phyloP scores from a whole-genome alignment of 2,888 invertebrate species.

The Tiphia femorata region DNA sequence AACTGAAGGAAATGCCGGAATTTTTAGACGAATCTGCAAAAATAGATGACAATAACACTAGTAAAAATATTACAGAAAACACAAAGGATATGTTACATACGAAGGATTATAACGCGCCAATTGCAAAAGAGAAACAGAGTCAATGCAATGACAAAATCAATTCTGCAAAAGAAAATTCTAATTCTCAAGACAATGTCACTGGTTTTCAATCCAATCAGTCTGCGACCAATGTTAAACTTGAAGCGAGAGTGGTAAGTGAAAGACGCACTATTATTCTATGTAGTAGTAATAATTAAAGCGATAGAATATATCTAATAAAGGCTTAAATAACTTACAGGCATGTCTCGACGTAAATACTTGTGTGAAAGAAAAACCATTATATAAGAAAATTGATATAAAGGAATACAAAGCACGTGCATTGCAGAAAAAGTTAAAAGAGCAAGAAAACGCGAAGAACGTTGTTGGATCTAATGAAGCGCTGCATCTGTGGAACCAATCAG shows the following conservation, averaged over 20 bases:
- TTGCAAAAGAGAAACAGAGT: background rate
- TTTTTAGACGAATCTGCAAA: too few relatives aligned
- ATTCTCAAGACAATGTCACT: too few relatives aligned
- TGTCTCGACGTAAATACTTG: too few relatives aligned
- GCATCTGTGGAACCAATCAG: background rate
- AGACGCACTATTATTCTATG: too few relatives aligned
- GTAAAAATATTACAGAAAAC: background rate
- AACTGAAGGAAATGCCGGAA: constrained; percentile 56
- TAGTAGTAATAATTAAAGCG: too few relatives aligned
- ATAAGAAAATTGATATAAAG: constrained; percentile 59
- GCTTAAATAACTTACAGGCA: too few relatives aligned
- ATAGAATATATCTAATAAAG: too few relatives aligned
- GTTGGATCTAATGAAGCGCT: background rate
- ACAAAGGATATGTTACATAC: constrained; percentile 13
- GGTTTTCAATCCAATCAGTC: too few relatives aligned
- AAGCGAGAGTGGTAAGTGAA: too few relatives aligned
- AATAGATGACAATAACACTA: constrained; percentile 6
- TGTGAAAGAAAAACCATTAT: too few relatives aligned
- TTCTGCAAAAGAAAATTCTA: background rate
- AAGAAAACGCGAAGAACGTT: background rate
- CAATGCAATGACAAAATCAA: background rate
- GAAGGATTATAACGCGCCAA: background rate
- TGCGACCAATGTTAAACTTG: too few relatives aligned
- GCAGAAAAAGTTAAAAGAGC: constrained; percentile 30
- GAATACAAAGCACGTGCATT: constrained; percentile 58